Percentiles rank a stretch among this genome's conserved stretches.
Evolutionary conservation across 2,797 vertebrate species (phyloP).

Genomic region (Rhynchonycteris naso): DNA sequence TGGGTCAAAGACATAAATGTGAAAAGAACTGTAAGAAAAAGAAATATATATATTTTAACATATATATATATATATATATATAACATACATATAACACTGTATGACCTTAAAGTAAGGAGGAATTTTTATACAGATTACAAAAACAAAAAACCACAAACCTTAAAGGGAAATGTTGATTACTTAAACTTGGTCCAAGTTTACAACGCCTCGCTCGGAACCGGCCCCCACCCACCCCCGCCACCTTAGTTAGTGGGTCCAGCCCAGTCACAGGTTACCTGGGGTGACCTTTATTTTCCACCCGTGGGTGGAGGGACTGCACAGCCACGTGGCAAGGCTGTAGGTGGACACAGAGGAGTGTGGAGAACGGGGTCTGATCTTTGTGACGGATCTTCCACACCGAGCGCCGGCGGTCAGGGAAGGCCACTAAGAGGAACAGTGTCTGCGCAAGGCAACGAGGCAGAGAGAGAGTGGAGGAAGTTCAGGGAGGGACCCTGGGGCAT

Average conservation of each 20-base stretch:
- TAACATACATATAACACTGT: too few relatives aligned
- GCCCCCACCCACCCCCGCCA: too few relatives aligned
- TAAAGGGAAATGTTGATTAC: background rate
- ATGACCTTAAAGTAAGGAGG: background rate
- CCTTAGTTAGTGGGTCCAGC: fast-evolving
- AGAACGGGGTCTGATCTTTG: fast-evolving
- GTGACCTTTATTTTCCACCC: background rate
- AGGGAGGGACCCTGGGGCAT: fast-evolving
- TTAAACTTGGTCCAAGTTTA: too few relatives aligned
- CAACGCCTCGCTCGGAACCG: background rate
- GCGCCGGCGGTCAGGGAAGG: background rate
- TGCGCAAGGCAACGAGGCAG: background rate
- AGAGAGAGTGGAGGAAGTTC: too few relatives aligned
- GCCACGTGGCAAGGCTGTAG: background rate
- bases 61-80: too few relatives aligned
- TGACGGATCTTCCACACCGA: fast-evolving
- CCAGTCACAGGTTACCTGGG: too few relatives aligned
- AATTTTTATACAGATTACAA: background rate
- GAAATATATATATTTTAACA: too few relatives aligned
- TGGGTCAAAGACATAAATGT: background rate
- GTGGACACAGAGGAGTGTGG: too few relatives aligned
- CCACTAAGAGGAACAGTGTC: fast-evolving
- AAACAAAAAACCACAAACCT: background rate
- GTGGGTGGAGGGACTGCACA: fast-evolving
- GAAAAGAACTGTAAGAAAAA: background rate